These are phyloP conservation scores for Pseudorhombus dupliciocellatus DNA, from an alignment of 2,113 vertebrate genomes.

Conservation along the genomic window DNA sequence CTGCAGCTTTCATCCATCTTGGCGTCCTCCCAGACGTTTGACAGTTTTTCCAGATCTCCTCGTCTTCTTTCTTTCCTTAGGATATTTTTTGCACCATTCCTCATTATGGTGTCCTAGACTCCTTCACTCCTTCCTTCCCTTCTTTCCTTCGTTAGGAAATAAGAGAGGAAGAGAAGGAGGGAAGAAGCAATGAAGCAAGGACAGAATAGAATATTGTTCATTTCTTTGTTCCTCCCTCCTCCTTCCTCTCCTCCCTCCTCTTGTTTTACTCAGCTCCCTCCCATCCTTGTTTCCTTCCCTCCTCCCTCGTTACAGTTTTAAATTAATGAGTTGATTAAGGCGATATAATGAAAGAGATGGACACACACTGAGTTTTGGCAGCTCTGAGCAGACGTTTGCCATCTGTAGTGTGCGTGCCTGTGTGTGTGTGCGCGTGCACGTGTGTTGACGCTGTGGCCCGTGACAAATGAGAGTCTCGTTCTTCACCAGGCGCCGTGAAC, in stretches of 20 bases:
- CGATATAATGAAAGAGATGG: not conserved
- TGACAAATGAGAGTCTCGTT: conserved; percentile 32
- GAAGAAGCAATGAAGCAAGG: not conserved
- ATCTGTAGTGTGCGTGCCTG: not conserved
- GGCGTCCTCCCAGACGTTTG: not conserved
- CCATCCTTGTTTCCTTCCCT: not conserved
- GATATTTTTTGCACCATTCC: not conserved
- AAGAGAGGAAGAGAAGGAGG: not conserved
- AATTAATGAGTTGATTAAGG: not conserved
- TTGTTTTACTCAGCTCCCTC: not conserved
- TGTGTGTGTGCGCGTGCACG: conserved; percentile 1
- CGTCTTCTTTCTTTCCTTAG: not conserved
- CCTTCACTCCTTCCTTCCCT: not conserved
- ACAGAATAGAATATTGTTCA: too few relatives aligned
- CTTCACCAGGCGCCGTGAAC: conserved; percentile 15
- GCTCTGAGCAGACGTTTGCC: conserved; percentile 24
- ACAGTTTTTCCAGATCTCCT: not conserved
- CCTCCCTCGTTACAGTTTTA: not conserved
- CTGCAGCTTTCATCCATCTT: not conserved
- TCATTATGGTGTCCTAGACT: not conserved
- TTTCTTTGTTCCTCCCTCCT: too few relatives aligned
- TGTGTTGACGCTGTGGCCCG: conserved; percentile 10
- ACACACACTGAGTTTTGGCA: conserved; percentile 53
- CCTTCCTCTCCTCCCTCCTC: not conserved
- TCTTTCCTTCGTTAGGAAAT: not conserved